Conservation (phyloP, 2,797 vertebrate species). For the Crenuchus spilurus region DNA sequence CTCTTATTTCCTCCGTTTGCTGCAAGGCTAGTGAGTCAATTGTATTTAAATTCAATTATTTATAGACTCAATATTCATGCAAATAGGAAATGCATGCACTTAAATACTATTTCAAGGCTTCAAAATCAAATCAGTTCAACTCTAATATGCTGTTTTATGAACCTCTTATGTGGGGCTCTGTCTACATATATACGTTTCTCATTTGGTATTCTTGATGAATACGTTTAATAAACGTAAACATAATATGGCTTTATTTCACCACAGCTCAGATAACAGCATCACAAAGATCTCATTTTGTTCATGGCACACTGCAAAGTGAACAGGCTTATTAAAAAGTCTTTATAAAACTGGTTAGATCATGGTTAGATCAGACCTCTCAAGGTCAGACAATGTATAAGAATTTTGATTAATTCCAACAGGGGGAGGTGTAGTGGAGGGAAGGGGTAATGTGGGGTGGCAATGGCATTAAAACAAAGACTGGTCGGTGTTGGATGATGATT, state of each 20-base stretch:
- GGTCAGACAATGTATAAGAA: too few species aligned
- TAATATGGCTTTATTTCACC: neutral
- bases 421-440: too few species aligned
- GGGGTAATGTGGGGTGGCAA: too few species aligned
- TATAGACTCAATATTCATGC: slow-evolving; percentile 32
- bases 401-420: too few species aligned
- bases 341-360: too few species aligned
- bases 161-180: neutral
- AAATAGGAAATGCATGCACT: slow-evolving; percentile 21
- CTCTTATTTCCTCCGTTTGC: neutral
- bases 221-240: neutral
- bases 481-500: too few species aligned
- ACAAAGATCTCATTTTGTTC: neutral
- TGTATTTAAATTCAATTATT: slow-evolving; percentile 7
- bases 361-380: too few species aligned
- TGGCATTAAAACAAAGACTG: too few species aligned
- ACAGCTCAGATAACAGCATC: neutral
- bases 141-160: slow-evolving; percentile 3
- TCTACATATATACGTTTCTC: neutral
- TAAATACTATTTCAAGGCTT: slow-evolving; percentile 1
- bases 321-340: too few species aligned
- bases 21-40: neutral
- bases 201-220: neutral
- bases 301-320: too few species aligned
- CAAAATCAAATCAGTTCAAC: slow-evolving; percentile 7